A percentile compares a stretch with the other conserved stretches of the same genome.
These are phyloP conservation scores for Nomada flava DNA, from an alignment of 2,888 invertebrate genomes.

Conservation along the genomic window DNA sequence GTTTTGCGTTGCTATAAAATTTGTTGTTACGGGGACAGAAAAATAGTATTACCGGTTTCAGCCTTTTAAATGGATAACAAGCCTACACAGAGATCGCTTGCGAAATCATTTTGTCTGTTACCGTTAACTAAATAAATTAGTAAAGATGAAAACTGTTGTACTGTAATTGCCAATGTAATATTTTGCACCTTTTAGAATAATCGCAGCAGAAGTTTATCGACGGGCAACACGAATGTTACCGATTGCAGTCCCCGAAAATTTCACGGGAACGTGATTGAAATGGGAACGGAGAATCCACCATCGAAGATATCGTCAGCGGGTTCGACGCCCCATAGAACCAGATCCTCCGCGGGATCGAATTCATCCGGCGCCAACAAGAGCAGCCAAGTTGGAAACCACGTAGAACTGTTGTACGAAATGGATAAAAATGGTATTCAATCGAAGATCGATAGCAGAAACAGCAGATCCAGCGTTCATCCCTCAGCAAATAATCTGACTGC, in stretches of 20 bases:
- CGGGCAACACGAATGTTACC: conserved; percentile 29
- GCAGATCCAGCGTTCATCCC: conserved; percentile 76
- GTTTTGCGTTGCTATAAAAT: not conserved
- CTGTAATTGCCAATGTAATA: not conserved
- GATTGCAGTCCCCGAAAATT: conserved; percentile 72
- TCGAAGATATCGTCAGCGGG: conserved; percentile 65
- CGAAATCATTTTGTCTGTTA: not conserved
- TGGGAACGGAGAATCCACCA: conserved; percentile 69
- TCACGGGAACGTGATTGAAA: conserved; percentile 69
- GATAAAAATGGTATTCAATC: conserved; percentile 73
- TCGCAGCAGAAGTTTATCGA: conserved; percentile 67
- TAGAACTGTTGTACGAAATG: conserved; percentile 68
- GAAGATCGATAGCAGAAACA: conserved; percentile 58
- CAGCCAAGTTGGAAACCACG: conserved; percentile 19
- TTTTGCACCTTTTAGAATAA: conserved; percentile 60
- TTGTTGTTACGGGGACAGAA: not conserved
- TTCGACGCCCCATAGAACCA: conserved; percentile 64
- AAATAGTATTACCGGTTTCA: no score
- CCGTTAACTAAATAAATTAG: no score
- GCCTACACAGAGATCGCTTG: no score
- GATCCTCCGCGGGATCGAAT: conserved; percentile 9
- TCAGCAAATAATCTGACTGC: conserved; percentile 73
- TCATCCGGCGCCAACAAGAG: conserved; percentile 15
- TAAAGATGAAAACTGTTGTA: no score
- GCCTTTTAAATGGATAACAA: not conserved